A percentile compares a stretch with the other conserved stretches of the same genome.
Evolutionary conservation across 2,113 vertebrate species (phyloP).

Genomic region (Entomyzon cyanotis): DNA sequence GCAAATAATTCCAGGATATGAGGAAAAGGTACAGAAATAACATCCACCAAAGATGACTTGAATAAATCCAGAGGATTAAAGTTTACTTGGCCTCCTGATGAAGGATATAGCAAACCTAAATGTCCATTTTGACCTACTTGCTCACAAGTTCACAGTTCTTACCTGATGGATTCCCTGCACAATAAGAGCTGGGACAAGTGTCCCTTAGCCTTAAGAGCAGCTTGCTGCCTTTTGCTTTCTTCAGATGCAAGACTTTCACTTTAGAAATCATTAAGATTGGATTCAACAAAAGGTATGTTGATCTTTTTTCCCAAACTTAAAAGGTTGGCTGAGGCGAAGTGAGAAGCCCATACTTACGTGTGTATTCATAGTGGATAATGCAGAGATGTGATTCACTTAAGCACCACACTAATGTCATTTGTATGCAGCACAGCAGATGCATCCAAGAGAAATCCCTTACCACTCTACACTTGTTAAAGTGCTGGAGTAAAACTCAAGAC

Average conservation of each 20-base stretch:
- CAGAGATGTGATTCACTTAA: constrained; percentile 40
- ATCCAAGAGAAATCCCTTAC: background rate
- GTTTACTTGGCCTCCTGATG: constrained; percentile 70
- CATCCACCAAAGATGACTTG: constrained; percentile 67
- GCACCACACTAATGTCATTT: constrained; percentile 37
- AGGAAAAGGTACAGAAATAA: constrained; percentile 72
- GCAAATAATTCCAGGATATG: constrained; percentile 63
- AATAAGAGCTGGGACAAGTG: constrained; percentile 64
- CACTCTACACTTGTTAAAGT: background rate
- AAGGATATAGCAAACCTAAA: constrained; percentile 70
- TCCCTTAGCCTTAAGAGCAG: constrained; percentile 74
- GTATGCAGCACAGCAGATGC: background rate
- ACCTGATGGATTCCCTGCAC: constrained; percentile 69
- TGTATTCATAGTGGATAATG: constrained; percentile 29
- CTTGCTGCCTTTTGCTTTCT: constrained; percentile 71
- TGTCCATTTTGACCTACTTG: constrained; percentile 63
- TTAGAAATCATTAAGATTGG: constrained; percentile 73
- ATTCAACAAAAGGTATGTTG: constrained; percentile 81
- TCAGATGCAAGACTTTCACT: constrained; percentile 76
- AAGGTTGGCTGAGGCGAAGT: background rate
- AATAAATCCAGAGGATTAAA: constrained; percentile 73
- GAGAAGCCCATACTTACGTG: constrained; percentile 17
- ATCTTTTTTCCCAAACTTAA: constrained; percentile 74
- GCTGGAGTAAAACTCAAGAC: background rate
- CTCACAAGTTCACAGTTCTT: constrained; percentile 62